Evolutionary conservation across 2,888 invertebrate species (phyloP).

Genomic region (Nomada lathburiana): DNA sequence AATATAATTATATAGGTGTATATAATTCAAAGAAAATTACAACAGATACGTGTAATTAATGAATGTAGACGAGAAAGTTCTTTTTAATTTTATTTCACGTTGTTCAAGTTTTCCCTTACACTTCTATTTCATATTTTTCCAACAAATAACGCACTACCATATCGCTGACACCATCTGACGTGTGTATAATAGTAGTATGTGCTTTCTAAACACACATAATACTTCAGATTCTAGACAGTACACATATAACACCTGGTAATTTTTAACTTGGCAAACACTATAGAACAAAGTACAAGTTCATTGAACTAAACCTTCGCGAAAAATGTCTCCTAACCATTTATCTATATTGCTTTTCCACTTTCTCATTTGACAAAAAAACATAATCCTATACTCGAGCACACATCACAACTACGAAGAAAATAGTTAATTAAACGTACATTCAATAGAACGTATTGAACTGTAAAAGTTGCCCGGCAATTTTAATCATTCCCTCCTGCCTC

Average conservation of each 20-base stretch:
- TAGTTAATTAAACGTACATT: neutral
- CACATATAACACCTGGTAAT: neutral
- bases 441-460: no score
- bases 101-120: neutral
- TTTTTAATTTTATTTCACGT: neutral
- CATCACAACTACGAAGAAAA: neutral
- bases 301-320: conserved; percentile 8
- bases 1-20: no score
- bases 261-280: neutral
- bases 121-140: neutral
- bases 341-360: no score
- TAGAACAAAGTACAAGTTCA: conserved; percentile 9
- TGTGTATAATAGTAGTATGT: neutral
- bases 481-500: neutral
- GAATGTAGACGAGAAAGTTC: neutral
- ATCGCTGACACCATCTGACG: neutral
- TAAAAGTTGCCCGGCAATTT: neutral
- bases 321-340: no score
- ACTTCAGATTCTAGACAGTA: neutral
- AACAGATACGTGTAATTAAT: neutral
- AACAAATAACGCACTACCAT: neutral
- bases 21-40: no score
- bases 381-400: neutral
- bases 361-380: neutral
- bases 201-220: conserved; percentile 19